Percentiles rank a stretch among this genome's conserved stretches.
Evolutionary conservation across 1,140 invertebrate genomes (phyloP).

Genomic region (Drosophila busckii): DNA sequence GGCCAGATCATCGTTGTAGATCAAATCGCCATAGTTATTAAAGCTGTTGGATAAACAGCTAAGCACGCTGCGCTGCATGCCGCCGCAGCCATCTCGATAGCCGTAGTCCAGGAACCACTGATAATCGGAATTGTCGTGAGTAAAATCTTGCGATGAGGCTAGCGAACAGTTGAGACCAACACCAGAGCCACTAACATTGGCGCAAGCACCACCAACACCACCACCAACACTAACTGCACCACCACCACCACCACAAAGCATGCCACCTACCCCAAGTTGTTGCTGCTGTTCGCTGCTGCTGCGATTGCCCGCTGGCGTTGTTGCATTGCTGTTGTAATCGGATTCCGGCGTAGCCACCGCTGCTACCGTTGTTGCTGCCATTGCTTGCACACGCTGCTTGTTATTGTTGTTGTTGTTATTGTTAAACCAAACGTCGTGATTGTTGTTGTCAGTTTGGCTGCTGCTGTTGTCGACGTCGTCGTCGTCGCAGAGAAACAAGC

Average conservation of each 20-base stretch:
- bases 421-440: conserved; percentile 28
- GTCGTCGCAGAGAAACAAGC: conserved; percentile 42
- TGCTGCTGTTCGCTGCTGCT: conserved; percentile 49
- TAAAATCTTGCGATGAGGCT: conserved; percentile 83
- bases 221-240: conserved; percentile 37
- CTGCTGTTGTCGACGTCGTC: conserved; percentile 8
- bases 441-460: conserved; percentile 41
- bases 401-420: conserved; percentile 73
- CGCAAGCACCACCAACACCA: conserved; percentile 34
- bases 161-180: conserved; percentile 77
- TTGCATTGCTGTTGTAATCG: conserved; percentile 82
- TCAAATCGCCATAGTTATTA: conserved; percentile 85
- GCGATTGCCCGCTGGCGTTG: conserved; percentile 56
- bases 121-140: conserved; percentile 93
- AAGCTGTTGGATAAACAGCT: conserved; percentile 89
- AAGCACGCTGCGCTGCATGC: conserved; percentile 88
- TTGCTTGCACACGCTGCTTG: no score
- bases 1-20: conserved; percentile 90
- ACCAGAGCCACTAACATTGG: conserved; percentile 39
- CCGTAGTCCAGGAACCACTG: conserved; percentile 94
- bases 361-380: conserved; percentile 26
- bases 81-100: conserved; percentile 88
- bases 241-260: conserved; percentile 56
- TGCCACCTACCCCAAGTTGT: conserved; percentile 72
- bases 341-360: conserved; percentile 80